A percentile compares a stretch with the other conserved stretches of the same genome.
Evolutionary conservation across 2,888 invertebrate genomes (phyloP).

Genomic region (Thera britannica): DNA sequence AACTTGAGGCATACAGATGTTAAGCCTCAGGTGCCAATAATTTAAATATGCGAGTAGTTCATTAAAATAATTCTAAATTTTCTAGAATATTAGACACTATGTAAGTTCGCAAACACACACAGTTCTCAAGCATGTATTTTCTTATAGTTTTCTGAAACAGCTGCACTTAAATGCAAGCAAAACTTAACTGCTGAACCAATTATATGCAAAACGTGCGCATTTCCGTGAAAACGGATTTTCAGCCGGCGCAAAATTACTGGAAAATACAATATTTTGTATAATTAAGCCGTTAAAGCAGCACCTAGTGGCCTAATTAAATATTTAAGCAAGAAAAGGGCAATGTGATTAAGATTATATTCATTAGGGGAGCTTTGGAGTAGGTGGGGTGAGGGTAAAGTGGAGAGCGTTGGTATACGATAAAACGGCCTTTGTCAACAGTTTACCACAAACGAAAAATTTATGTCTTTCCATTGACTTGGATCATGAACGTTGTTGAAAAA

Average conservation of each 20-base stretch:
- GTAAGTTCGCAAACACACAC: background rate
- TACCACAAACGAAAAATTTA: background rate
- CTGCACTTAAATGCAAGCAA: constrained; percentile 32
- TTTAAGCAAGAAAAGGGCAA: constrained; percentile 67
- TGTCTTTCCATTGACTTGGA: background rate
- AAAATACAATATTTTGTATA: constrained; percentile 61
- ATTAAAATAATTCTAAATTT: no score
- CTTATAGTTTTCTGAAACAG: constrained; percentile 33
- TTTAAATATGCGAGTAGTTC: no score
- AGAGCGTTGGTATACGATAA: constrained; percentile 22
- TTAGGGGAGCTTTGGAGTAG: constrained; percentile 45
- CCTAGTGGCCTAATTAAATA: constrained; percentile 72
- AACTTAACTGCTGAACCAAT: constrained; percentile 38
- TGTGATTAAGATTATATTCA: constrained; percentile 69
- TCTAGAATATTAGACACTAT: no score
- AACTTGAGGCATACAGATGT: no score
- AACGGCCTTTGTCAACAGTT: background rate
- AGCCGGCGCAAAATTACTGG: constrained; percentile 28
- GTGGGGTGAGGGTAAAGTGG: constrained; percentile 34
- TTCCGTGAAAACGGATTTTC: constrained; percentile 34
- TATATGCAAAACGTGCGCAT: constrained; percentile 37
- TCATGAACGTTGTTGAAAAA: background rate
- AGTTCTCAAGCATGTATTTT: constrained; percentile 7
- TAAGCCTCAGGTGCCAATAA: no score
- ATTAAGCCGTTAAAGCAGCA: constrained; percentile 66